Evolutionary conservation across 2,113 vertebrate species (phyloP), one percentile per base, ranked within the genome.

Genomic region (Apteryx mantelli): DNA sequence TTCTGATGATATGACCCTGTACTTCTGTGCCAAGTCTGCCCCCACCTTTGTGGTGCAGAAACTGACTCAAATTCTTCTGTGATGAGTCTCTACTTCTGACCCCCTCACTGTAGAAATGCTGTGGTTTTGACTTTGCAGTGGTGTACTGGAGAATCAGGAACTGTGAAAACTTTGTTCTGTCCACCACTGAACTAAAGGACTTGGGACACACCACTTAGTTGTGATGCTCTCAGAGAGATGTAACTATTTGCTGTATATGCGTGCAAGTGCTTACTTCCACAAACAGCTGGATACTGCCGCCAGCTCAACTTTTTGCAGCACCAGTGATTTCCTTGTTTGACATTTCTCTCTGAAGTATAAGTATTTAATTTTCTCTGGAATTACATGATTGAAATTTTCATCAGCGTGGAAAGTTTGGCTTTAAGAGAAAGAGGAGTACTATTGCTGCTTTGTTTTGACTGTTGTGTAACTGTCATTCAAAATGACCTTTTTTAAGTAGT

Each of bases 181-280:
- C 48, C 55, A 69, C 53, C 13, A 13, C 25, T 36, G n/a, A 73
- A 36, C 50, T 36, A 13, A 55, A 61, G 55, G 26, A 20, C 71
- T 56, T 63, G n/a, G 4, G 13, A 65, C 52, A 34, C 7, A 18
- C 60, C 26, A 32, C 53, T 63, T 55, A 74, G 38, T 22, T 83
- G 14, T 34, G 13, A 25, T 40, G 53, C 53, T n/a, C 38, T 28
- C 32, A 22, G 15, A 63, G 10, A 46, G 26, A 34, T 22, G 3
- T 6, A 0, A n/a, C 46, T 0, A 1, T 84, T 9, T 7, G 8
- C 18, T 78, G 61, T 32, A 9, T 24, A 26, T 25, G 5, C 4
- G 4, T 40, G 5, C 0, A 1, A 38, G 21, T 32, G 3, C 46
- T 76, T 65, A 16, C 64, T 76, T 76, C 19, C 2, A 19, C 8